Percentiles rank a stretch among this genome's conserved stretches.
Evolutionary conservation across 2,888 invertebrate species (phyloP).

Genomic region (Syritta pipiens): DNA sequence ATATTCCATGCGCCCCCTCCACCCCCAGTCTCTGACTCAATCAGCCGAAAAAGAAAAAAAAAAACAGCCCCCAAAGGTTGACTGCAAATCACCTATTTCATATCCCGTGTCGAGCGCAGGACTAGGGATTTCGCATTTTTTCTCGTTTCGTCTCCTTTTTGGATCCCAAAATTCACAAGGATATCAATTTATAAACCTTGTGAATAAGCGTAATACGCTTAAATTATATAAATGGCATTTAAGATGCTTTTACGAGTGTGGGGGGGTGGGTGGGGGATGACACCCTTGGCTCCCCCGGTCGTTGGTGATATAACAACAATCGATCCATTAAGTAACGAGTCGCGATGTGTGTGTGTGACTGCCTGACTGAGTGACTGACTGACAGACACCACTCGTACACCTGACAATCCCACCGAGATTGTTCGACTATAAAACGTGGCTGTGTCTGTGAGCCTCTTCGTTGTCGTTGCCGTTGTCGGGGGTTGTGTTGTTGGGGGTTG

Average conservation of each 20-base stretch:
- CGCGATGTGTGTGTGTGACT: slow-evolving; percentile 28
- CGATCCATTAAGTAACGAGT: slow-evolving; percentile 65
- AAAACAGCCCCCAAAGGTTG: not conserved
- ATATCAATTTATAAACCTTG: slow-evolving; percentile 65
- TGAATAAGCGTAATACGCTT: slow-evolving; percentile 66
- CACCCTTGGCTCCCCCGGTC: slow-evolving; percentile 7
- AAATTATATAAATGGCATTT: slow-evolving; percentile 68
- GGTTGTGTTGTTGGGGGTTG: not conserved
- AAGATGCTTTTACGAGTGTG: slow-evolving; percentile 61
- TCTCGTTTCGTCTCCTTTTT: not conserved
- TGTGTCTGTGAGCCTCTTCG: not conserved
- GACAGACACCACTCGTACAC: slow-evolving; percentile 27
- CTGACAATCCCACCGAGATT: slow-evolving; percentile 62
- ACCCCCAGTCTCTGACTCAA: slow-evolving; percentile 17
- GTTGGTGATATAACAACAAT: slow-evolving; percentile 64
- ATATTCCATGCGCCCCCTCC: slow-evolving; percentile 41
- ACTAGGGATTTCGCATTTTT: too few relatives aligned
- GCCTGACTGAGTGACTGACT: slow-evolving; percentile 51
- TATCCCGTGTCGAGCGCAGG: too few relatives aligned
- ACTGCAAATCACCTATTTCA: slow-evolving; percentile 39
- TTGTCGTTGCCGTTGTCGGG: slow-evolving; percentile 4
- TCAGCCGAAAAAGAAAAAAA: slow-evolving; percentile 21
- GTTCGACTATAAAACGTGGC: slow-evolving; percentile 59
- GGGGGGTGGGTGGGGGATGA: slow-evolving; percentile 51
- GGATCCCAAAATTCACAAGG: slow-evolving; percentile 32